Conservation (phyloP, 2,113 vertebrate genomes). For the Dinomys branickii region DNA sequence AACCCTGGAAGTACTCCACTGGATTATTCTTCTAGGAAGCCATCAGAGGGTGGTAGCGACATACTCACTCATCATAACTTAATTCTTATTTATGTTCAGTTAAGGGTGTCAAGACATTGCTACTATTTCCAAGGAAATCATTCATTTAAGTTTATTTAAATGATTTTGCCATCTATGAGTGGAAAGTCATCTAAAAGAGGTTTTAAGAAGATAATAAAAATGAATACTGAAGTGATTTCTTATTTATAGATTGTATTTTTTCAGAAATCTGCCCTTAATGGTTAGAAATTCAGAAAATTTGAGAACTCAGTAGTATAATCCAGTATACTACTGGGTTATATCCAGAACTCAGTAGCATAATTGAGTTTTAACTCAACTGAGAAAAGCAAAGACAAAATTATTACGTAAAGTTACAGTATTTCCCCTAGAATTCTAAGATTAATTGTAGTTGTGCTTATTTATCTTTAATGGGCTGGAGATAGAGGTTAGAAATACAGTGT, state of each 20-base stretch:
- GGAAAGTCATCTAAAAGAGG: background rate
- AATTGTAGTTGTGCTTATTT: background rate
- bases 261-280: background rate
- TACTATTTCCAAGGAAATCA: background rate
- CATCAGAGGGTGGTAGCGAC: background rate
- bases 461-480: background rate
- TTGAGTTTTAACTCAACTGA: background rate
- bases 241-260: slow-evolving; percentile 6
- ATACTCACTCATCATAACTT: background rate
- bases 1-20: background rate
- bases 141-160: background rate
- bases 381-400: background rate
- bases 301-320: background rate
- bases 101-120: background rate
- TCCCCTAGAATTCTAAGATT: background rate
- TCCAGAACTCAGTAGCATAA: background rate
- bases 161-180: background rate
- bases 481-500: background rate
- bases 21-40: background rate
- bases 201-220: slow-evolving; percentile 2
- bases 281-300: slow-evolving; percentile 15
- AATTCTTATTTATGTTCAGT: background rate
- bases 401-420: background rate
- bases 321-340: too few species aligned
- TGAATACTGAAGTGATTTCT: slow-evolving; percentile 16